A percentile compares a stretch with the other conserved stretches of the same genome.
These are phyloP conservation scores for Callorhinus ursinus DNA, from an alignment of 2,113 vertebrate genomes.

Conservation along the genomic window DNA sequence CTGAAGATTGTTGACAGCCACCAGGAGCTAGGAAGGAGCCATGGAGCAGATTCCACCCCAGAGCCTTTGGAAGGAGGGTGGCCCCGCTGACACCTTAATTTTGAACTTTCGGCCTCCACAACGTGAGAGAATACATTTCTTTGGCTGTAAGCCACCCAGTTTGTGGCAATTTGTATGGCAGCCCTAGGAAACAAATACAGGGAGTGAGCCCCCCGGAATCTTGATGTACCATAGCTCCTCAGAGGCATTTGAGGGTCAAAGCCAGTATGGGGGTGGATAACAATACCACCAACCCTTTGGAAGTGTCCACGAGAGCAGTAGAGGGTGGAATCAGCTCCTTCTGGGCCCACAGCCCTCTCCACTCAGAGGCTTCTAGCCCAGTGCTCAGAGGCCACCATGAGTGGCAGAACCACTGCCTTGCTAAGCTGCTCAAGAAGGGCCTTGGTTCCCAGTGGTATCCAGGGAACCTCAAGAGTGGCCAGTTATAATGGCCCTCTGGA, in stretches of 20 bases:
- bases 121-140: not conserved
- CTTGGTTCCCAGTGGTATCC: slow-evolving; percentile 50
- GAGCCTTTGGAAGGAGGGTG: not conserved
- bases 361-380: not conserved
- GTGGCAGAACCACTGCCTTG: slow-evolving; percentile 32
- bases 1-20: not conserved
- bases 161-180: not conserved
- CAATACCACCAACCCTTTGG: not conserved
- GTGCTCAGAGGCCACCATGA: not conserved
- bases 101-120: not conserved
- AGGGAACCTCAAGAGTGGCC: slow-evolving; percentile 65
- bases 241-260: not conserved
- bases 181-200: not conserved
- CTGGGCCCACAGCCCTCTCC: not conserved
- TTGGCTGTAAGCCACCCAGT: not conserved
- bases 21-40: not conserved
- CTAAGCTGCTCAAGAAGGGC: slow-evolving; percentile 29
- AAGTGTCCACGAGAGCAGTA: not conserved
- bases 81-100: not conserved
- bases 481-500: slow-evolving; percentile 63
- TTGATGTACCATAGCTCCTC: not conserved
- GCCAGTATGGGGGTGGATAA: not conserved
- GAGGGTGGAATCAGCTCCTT: not conserved
- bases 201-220: not conserved
- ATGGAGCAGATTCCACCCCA: not conserved